phyloP scores from a whole-genome alignment of 1,140 invertebrate species.

The Anadara kagoshimensis region DNA sequence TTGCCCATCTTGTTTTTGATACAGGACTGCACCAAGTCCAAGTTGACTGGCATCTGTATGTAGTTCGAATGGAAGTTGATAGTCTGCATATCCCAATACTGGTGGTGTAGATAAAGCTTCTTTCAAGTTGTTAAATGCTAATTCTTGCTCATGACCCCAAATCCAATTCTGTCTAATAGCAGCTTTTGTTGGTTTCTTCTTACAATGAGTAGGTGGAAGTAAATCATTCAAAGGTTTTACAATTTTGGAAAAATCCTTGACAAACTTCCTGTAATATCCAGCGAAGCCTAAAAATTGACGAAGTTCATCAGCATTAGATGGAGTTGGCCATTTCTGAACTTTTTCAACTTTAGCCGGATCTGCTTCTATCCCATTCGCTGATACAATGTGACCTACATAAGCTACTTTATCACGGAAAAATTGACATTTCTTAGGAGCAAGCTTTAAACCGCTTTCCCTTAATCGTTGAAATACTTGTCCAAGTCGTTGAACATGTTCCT shows the following conservation, averaged over 20 bases:
- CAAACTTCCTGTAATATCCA: constrained; percentile 1
- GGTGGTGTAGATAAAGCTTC: not conserved
- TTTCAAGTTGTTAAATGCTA: not conserved
- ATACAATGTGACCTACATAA: constrained; percentile 10
- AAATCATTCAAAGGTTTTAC: not conserved
- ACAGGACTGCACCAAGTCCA: not conserved
- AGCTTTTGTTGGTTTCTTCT: not conserved
- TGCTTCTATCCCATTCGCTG: not conserved
- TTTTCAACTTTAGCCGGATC: constrained; percentile 10
- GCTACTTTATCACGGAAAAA: not conserved
- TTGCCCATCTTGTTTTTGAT: not conserved
- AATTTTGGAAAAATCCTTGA: not conserved
- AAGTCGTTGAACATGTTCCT: not conserved
- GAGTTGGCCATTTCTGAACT: constrained; percentile 1
- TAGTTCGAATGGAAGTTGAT: not conserved
- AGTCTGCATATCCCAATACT: not conserved
- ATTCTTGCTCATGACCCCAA: not conserved
- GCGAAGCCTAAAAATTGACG: not conserved
- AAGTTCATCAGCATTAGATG: not conserved
- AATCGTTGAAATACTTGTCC: not conserved
- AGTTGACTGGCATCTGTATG: not conserved
- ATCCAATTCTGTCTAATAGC: not conserved
- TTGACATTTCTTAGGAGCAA: not conserved
- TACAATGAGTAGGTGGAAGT: not conserved
- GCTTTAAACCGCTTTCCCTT: not conserved